Evolutionary conservation across 1,140 invertebrate genomes (phyloP).

Genomic region (Sminthurinus signatus): DNA sequence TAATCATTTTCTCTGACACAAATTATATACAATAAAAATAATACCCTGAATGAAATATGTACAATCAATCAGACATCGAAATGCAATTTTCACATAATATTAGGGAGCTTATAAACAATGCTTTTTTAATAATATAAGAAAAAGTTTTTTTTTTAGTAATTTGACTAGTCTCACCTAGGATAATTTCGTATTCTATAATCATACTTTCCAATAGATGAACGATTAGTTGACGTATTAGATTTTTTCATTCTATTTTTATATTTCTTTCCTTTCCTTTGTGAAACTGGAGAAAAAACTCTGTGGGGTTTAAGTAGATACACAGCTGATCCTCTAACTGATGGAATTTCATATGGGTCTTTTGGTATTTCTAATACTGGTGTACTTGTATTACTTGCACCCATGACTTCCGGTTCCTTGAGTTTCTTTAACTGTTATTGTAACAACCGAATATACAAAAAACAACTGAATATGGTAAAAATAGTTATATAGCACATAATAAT

Average conservation of each 20-base stretch:
- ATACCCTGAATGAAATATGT: no score
- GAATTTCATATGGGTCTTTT: background rate
- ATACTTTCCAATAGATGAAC: background rate
- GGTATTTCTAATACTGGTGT: background rate
- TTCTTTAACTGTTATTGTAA: constrained; percentile 4
- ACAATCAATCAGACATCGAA: no score
- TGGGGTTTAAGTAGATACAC: background rate
- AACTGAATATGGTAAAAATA: no score
- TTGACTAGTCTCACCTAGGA: no score
- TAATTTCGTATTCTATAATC: constrained; percentile 6
- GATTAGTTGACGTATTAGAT: background rate
- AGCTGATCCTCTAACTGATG: background rate
- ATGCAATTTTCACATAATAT: no score
- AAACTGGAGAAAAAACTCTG: background rate
- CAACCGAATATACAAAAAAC: no score
- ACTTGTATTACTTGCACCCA: background rate
- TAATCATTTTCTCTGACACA: no score
- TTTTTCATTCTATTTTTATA: background rate
- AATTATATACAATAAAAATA: no score
- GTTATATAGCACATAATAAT: no score
- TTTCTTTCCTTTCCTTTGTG: background rate
- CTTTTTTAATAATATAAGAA: no score
- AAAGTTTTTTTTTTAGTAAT: no score
- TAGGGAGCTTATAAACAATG: no score
- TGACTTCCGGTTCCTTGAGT: constrained; percentile 1